Conservation (phyloP, 2,888 invertebrate genomes). For the Agrochola lychnidis region DNA sequence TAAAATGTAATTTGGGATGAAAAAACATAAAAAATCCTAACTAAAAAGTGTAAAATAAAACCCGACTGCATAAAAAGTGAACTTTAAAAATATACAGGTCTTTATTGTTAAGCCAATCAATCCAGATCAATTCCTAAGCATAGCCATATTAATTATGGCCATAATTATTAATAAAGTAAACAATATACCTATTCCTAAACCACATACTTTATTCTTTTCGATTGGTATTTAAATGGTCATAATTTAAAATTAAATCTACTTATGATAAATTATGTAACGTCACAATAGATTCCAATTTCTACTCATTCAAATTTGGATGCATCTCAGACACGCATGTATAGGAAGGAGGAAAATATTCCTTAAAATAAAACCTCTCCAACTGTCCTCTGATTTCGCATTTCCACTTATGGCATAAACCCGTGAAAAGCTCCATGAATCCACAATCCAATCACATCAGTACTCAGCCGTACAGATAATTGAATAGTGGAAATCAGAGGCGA, state of each 20-base stretch:
- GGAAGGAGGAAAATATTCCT: background rate
- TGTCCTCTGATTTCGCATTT: conserved; percentile 18
- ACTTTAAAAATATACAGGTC: too few species aligned
- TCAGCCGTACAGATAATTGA: conserved; percentile 69
- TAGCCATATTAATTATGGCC: too few species aligned
- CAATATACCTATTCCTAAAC: too few species aligned
- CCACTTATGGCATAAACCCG: conserved; percentile 28
- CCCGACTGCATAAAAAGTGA: too few species aligned
- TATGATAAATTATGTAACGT: background rate
- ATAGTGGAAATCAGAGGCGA: conserved; percentile 69
- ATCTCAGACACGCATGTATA: background rate
- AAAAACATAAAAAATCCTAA: too few species aligned
- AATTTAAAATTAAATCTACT: background rate
- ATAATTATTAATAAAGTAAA: too few species aligned
- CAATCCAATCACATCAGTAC: conserved; percentile 58
- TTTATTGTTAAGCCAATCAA: too few species aligned
- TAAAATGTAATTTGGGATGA: too few species aligned
- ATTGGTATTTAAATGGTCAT: background rate
- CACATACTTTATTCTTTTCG: too few species aligned
- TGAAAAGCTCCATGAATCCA: conserved; percentile 43
- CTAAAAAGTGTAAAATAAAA: too few species aligned
- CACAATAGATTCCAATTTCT: background rate
- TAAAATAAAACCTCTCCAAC: background rate
- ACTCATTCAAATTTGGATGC: background rate
- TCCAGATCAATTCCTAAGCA: too few species aligned